Conservation (phyloP, 1,140 invertebrate genomes). For the Eurosta solidaginis region DNA sequence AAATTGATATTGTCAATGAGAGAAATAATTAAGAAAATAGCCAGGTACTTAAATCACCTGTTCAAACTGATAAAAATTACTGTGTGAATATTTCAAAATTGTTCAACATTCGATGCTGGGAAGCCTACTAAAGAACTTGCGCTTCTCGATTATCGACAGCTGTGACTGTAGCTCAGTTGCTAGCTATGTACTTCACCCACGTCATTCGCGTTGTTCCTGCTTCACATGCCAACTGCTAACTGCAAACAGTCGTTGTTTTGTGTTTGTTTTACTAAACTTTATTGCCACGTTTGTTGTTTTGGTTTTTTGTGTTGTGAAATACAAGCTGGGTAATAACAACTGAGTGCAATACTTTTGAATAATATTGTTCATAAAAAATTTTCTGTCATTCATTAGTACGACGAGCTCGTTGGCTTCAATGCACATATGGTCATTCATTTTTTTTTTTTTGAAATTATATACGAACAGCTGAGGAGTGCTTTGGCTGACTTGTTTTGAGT, state of each 20-base stretch:
- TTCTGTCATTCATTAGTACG: not conserved
- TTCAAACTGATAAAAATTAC: too few species aligned
- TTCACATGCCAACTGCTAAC: not conserved
- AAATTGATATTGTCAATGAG: too few species aligned
- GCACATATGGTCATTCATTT: not conserved
- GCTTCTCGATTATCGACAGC: too few species aligned
- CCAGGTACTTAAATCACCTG: too few species aligned
- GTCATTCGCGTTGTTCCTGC: not conserved
- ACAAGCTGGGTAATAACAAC: not conserved
- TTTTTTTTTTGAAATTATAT: not conserved
- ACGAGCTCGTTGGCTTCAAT: not conserved
- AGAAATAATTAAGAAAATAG: too few species aligned
- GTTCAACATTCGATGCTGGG: too few species aligned
- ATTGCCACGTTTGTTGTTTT: conserved; percentile 10
- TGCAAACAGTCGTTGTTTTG: conserved; percentile 1
- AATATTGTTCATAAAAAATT: not conserved
- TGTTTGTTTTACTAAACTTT: not conserved
- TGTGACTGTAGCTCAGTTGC: too few species aligned
- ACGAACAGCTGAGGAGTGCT: not conserved
- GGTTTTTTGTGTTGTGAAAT: not conserved
- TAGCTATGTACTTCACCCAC: not conserved
- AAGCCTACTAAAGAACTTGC: too few species aligned
- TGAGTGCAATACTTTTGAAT: not conserved
- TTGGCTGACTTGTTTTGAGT: not conserved
- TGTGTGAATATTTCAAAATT: too few species aligned